A percentile compares a stretch with the other conserved stretches of the same genome.
These are phyloP conservation scores for Platyrinchus mystaceus DNA, from an alignment of 2,797 vertebrate genomes.

Conservation along the genomic window DNA sequence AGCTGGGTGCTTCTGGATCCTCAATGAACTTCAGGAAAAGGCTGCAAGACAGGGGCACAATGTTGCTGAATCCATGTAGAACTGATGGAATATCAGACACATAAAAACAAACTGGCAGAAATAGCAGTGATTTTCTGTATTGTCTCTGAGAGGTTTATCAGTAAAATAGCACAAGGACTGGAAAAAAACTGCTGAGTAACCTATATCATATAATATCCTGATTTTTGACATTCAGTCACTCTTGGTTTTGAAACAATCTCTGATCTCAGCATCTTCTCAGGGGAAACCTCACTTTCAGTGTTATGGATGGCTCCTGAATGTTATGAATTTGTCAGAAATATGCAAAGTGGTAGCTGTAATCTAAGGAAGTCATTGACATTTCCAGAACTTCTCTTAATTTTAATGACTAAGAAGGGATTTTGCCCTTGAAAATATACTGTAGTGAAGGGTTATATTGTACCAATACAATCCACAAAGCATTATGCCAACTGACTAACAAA, in stretches of 20 bases:
- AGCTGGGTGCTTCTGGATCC: slow-evolving; percentile 79
- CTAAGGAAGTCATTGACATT: background rate
- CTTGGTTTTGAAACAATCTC: background rate
- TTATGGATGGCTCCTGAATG: background rate
- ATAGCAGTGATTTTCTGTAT: background rate
- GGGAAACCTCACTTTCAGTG: background rate
- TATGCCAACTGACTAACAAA: background rate
- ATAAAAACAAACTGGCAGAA: background rate
- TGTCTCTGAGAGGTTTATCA: background rate
- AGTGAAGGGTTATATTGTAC: background rate
- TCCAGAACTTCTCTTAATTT: background rate
- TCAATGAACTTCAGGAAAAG: slow-evolving; percentile 89
- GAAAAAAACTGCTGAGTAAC: background rate
- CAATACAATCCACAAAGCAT: background rate
- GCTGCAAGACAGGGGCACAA: slow-evolving; percentile 66
- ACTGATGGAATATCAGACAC: background rate
- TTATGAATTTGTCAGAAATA: background rate
- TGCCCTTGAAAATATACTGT: background rate
- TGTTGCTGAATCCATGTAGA: background rate
- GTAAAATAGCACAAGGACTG: background rate
- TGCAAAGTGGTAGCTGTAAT: background rate
- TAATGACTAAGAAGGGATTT: background rate
- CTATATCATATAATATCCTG: background rate
- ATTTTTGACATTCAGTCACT: background rate
- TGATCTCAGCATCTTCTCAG: background rate